Base-by-base conservation (phyloP, 2,113 vertebrate species). In the Panthera uncia region DNA sequence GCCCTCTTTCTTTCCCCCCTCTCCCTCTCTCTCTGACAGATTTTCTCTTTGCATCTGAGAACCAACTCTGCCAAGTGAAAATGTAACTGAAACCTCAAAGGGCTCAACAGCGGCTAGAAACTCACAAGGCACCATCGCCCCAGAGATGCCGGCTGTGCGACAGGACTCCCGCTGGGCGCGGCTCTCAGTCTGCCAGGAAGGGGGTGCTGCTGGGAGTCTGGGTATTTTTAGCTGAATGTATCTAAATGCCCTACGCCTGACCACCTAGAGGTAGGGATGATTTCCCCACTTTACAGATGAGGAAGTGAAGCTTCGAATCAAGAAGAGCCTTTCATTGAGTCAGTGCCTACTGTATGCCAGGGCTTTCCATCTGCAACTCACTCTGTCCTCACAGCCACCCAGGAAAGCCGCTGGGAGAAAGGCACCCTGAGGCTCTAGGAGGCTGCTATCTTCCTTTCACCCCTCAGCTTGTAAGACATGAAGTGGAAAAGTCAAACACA, bases 1-100 rank as follows among this genome's bases (percentile, higher is more conserved):
- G 16, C 78, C 45, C 50, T 36, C 33, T 31, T 65, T 69, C 74
- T 31, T 16, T 36, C 69, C 25, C 45, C n/a, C n/a, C 55, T 36
- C 79, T 36, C 52, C 36, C 36, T 68, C 79, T 14, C 15, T 69
- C 63, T 55, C 85, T 86, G 57, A 93, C 96, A 92, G 83, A 69
- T 97, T 96, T 96, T 95, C 87, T 95, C 91, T 97, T 96, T 97
- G 91, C 97, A 91, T 96, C 86, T 84, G 57, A 94, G 65, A 96
- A 68, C 66, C 69, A 88, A 57, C n/a, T 65, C 90, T 96, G 97
- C 95, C 97, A 98, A 98, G 76, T 65, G 52, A 97, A 97, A 97
- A 96, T 90, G 94, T 96, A 97, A 98, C 89, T 97, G 92, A 96
- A 97, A 97, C 92, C 95, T 93, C 96, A 97, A 97, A 97, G 93